Conservation (phyloP, 1,140 invertebrate genomes). For the Hyles vespertilio region DNA sequence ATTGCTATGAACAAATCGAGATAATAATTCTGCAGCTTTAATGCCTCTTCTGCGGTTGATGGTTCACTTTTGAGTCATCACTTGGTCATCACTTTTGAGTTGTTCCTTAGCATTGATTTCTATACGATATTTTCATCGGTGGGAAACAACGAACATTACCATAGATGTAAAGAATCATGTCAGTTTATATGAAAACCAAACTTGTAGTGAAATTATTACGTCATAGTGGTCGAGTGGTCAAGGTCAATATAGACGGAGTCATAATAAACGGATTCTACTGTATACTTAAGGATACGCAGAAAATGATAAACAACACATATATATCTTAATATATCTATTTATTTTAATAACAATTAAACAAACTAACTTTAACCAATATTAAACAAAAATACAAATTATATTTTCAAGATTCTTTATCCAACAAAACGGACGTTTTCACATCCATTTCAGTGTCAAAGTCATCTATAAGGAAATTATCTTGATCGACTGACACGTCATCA, state of each 20-base stretch:
- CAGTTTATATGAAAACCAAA: too few relatives aligned
- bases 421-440: too few relatives aligned
- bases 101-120: slow-evolving; percentile 25
- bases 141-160: slow-evolving; percentile 1
- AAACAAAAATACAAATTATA: too few relatives aligned
- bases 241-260: slow-evolving; percentile 18
- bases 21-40: slow-evolving; percentile 31
- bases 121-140: slow-evolving; percentile 10
- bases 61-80: too few relatives aligned
- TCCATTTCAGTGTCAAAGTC: neutral
- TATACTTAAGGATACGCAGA: too few relatives aligned
- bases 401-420: too few relatives aligned
- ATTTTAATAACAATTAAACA: too few relatives aligned
- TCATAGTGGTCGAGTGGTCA: slow-evolving; percentile 16
- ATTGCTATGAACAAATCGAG: slow-evolving; percentile 34
- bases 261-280: slow-evolving; percentile 13
- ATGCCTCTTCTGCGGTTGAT: slow-evolving; percentile 33
- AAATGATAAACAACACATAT: too few relatives aligned
- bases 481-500: slow-evolving; percentile 16
- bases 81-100: too few relatives aligned
- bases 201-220: slow-evolving; percentile 10
- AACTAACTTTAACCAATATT: too few relatives aligned
- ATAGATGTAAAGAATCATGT: slow-evolving; percentile 2
- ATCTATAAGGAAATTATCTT: slow-evolving; percentile 6
- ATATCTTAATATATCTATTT: too few relatives aligned